Conservation (phyloP, 1,140 invertebrate species). For the Temnothorax curvispinosus region DNA sequence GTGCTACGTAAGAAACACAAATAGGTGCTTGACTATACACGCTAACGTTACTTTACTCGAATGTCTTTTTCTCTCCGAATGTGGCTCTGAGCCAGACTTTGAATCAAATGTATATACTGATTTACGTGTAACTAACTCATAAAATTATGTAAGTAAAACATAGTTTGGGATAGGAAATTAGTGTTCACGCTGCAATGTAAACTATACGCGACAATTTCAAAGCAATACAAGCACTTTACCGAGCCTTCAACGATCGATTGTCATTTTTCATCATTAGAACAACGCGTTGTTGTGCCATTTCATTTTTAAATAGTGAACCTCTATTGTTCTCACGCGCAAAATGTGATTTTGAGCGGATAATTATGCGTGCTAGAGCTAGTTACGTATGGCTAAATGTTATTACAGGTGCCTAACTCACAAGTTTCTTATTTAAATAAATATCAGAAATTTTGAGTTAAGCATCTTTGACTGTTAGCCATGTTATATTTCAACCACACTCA, state of each 20-base stretch:
- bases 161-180: neutral
- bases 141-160: neutral
- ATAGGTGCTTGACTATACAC: slow-evolving; percentile 10
- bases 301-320: neutral
- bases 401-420: neutral
- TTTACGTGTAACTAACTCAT: neutral
- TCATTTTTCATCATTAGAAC: neutral
- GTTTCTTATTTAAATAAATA: neutral
- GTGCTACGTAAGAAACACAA: slow-evolving; percentile 14
- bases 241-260: neutral
- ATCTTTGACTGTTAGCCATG: neutral
- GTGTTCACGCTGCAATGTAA: neutral
- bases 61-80: slow-evolving; percentile 36
- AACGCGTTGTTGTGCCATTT: neutral
- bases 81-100: neutral
- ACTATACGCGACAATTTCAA: neutral
- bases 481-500: neutral
- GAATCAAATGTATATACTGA: neutral
- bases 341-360: neutral
- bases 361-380: slow-evolving; percentile 17
- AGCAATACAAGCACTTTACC: neutral
- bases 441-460: neutral
- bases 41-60: slow-evolving; percentile 33
- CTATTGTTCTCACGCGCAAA: neutral
- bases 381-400: neutral